Evolutionary conservation across 1,140 invertebrate genomes (phyloP).

Genomic region (Drosophila rufa): DNA sequence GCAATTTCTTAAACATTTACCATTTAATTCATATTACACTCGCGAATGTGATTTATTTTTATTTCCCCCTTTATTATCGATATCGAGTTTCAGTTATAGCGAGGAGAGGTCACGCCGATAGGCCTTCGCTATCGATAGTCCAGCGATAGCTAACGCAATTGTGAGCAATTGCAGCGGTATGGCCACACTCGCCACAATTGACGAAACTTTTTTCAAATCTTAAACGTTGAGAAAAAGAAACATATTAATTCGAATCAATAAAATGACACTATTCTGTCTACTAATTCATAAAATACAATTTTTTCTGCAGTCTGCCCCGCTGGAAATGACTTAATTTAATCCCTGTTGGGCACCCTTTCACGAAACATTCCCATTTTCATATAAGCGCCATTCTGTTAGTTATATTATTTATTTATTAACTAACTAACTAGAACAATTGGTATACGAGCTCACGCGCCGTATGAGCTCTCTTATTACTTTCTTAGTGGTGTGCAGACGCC

Average conservation of each 20-base stretch:
- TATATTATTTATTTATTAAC: not conserved
- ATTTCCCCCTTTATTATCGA: not conserved
- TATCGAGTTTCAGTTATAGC: not conserved
- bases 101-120: not conserved
- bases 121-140: not conserved
- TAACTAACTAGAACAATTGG: not conserved
- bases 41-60: slow-evolving; percentile 17
- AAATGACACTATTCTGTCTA: no score
- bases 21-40: slow-evolving; percentile 51
- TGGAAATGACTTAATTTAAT: no score
- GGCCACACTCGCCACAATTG: not conserved
- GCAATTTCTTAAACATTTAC: slow-evolving; percentile 33
- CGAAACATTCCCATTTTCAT: not conserved
- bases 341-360: no score
- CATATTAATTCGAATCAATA: no score
- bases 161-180: not conserved
- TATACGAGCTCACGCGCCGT: not conserved
- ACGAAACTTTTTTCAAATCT: not conserved
- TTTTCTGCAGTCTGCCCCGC: no score
- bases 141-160: not conserved
- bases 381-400: not conserved
- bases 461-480: no score
- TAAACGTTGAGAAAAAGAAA: not conserved
- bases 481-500: not conserved
- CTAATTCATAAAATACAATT: no score